Evolutionary conservation across 1,140 invertebrate genomes (phyloP).

Genomic region (Solenopsis fugax): DNA sequence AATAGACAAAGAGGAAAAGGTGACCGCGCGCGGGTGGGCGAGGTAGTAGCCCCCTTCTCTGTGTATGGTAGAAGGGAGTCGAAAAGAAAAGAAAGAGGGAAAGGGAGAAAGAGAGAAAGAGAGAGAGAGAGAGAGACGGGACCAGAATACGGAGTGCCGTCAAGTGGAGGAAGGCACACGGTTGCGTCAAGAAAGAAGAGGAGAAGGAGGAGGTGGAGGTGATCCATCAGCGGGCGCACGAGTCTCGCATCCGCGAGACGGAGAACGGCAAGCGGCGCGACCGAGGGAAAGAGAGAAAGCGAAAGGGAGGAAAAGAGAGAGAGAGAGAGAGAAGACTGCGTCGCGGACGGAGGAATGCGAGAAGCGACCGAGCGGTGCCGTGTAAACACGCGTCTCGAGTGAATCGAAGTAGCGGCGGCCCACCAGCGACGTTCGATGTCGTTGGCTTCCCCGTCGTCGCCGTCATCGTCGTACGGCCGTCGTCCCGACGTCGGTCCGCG

Average conservation of each 20-base stretch:
- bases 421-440: slow-evolving; percentile 62
- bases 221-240: slow-evolving; percentile 45
- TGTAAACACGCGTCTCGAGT: slow-evolving; percentile 71
- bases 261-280: neutral
- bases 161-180: slow-evolving; percentile 6
- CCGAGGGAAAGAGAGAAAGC: neutral
- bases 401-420: slow-evolving; percentile 51
- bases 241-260: slow-evolving; percentile 30
- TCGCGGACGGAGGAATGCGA: slow-evolving; percentile 48
- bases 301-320: slow-evolving; percentile 4
- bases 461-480: neutral
- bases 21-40: slow-evolving; percentile 43
- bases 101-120: slow-evolving; percentile 11
- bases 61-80: neutral
- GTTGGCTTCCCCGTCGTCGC: slow-evolving; percentile 31
- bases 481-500: slow-evolving; percentile 11
- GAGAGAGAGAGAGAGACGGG: neutral
- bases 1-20: slow-evolving; percentile 38
- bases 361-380: slow-evolving; percentile 58
- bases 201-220: too few relatives aligned
- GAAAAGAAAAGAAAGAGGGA: neutral
- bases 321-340: slow-evolving; percentile 29
- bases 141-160: neutral
- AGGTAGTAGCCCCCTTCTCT: slow-evolving; percentile 10
- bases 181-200: slow-evolving; percentile 16